Percentiles rank a stretch among this genome's conserved stretches.
Evolutionary conservation across 2,797 vertebrate genomes (phyloP).

Genomic region (Aphelocoma californica): DNA sequence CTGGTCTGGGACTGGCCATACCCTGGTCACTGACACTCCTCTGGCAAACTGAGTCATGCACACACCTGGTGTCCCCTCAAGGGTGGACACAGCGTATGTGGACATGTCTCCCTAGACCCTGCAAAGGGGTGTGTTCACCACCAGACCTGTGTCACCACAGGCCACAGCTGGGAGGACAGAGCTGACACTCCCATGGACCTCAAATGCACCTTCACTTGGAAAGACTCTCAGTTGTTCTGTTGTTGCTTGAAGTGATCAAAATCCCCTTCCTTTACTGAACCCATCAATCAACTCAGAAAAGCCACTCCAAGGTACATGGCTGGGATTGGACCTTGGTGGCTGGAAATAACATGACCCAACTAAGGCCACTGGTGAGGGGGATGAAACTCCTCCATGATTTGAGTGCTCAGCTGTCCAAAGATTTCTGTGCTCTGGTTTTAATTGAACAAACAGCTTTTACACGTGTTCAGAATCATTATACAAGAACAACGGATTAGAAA

Average conservation of each 20-base stretch:
- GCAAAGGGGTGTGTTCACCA: background rate
- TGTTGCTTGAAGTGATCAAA: background rate
- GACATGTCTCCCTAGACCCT: background rate
- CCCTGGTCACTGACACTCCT: background rate
- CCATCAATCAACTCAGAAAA: background rate
- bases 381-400: background rate
- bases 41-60: background rate
- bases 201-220: background rate
- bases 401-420: background rate
- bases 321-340: background rate
- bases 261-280: background rate
- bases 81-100: background rate
- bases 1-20: background rate
- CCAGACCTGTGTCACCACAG: background rate
- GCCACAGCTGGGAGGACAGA: background rate
- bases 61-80: background rate
- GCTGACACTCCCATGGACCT: background rate
- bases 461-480: background rate
- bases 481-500: background rate
- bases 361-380: background rate
- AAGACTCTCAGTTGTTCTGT: background rate
- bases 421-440: background rate
- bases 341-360: background rate
- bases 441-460: background rate
- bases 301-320: background rate